Conservation (phyloP, 2,113 vertebrate genomes). For the Tyrannus savana region DNA sequence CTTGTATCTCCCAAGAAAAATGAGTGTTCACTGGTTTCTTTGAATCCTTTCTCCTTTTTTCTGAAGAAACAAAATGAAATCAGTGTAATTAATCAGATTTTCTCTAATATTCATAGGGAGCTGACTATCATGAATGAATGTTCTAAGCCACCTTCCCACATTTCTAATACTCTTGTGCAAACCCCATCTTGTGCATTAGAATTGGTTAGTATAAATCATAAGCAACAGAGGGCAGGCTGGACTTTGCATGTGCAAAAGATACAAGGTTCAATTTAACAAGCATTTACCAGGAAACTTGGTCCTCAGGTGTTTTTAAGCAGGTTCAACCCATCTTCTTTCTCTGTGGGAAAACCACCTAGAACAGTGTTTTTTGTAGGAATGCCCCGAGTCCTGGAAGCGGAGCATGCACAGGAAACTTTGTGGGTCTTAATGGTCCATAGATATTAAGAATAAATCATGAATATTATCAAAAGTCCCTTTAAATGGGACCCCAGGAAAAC, state of each 20-base stretch:
- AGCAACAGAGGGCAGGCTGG: background rate
- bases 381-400: accelerated
- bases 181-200: background rate
- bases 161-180: background rate
- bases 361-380: background rate
- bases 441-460: background rate
- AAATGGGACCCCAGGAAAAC: background rate
- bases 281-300: background rate
- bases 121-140: background rate
- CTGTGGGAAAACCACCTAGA: background rate
- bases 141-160: background rate
- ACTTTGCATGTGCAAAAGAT: background rate
- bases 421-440: background rate
- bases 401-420: background rate
- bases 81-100: background rate
- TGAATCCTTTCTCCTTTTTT: background rate
- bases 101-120: background rate
- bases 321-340: background rate
- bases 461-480: background rate
- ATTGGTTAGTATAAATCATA: background rate
- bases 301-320: background rate
- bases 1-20: background rate
- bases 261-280: background rate
- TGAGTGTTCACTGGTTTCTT: background rate
- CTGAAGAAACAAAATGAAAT: background rate